Conservation (phyloP, 2,888 invertebrate species). For the Leucophora obtusa region DNA sequence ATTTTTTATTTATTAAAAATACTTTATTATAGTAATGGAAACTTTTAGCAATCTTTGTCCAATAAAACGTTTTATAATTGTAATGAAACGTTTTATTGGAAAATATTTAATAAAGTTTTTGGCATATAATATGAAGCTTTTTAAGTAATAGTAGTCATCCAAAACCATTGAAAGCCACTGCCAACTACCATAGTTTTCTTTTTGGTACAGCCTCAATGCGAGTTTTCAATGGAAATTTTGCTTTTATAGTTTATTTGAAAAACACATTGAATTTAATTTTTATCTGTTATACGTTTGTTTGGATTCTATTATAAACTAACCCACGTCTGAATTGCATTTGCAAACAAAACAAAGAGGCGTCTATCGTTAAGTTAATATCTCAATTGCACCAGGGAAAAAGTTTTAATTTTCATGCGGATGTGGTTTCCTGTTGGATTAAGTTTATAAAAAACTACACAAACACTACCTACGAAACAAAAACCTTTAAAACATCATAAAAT, state of each 20-base stretch:
- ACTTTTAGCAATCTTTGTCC: too few species aligned
- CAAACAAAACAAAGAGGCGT: slow-evolving; percentile 47
- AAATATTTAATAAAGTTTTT: too few species aligned
- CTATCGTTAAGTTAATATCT: slow-evolving; percentile 48
- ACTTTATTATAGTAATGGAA: too few species aligned
- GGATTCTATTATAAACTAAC: slow-evolving; percentile 17
- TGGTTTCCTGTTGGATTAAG: slow-evolving; percentile 61
- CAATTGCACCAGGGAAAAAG: slow-evolving; percentile 45
- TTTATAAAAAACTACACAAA: neutral
- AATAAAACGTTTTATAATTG: too few species aligned
- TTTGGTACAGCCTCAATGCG: too few species aligned
- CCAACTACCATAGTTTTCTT: too few species aligned
- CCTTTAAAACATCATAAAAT: neutral
- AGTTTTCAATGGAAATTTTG: neutral
- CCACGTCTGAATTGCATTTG: slow-evolving; percentile 40
- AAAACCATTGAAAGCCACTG: too few species aligned
- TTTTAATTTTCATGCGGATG: slow-evolving; percentile 61
- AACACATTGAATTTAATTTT: neutral
- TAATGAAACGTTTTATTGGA: too few species aligned
- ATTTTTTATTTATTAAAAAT: too few species aligned
- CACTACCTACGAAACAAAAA: slow-evolving; percentile 41
- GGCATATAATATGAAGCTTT: too few species aligned
- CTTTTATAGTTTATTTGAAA: neutral
- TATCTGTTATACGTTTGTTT: neutral
- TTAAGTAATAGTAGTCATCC: too few species aligned